Base-by-base conservation (phyloP, 2,888 invertebrate species). In the Pegoplata infirma region DNA sequence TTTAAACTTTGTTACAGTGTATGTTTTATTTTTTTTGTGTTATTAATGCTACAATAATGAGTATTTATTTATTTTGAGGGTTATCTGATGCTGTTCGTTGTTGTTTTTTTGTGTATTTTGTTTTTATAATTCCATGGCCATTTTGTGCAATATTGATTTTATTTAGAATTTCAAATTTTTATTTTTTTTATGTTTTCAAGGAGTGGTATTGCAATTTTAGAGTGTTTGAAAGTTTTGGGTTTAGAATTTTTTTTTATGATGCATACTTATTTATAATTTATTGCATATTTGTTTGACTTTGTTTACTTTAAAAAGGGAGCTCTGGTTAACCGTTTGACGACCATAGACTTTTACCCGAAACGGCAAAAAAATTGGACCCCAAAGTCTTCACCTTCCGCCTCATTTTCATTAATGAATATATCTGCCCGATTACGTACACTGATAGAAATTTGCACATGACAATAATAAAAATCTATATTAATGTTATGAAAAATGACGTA, bases 1-100 rank as follows among this genome's bases (percentile, higher is more conserved):
- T 32, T 47, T 66, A 44, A 59, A 3, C 14, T 61, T 58, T 36
- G 40, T 40, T 56, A 8, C 71, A 40, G 36, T 63, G 7, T 7
- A 19, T 28, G 23, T n/a, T 25, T 36, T 61, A 10, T 14, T 68
- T 7, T 6, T 46, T 7, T 16, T 58, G 28, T 51, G 63, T 67
- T 67, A 64, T 80, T 76, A 73, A 68, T 68, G 67, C 47, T 44
- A 51, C 58, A 64, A 72, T 76, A 76, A 76, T 80, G 75, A 80
- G 78, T 51, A 69, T 74, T 66, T 74, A 74, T 79, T 79, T 79
- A 74, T 74, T 74, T 79, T 74, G 78, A 74, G 78, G 78, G 78
- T 74, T 74, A 79, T 79, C 80, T 76, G 80, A 76, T 76, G 80
- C 73, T 80, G 80, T 63, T 68, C 64, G 61, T 46, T 71, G 61